Evolutionary conservation across 2,797 vertebrate species (phyloP).

Genomic region (Characodon lateralis): DNA sequence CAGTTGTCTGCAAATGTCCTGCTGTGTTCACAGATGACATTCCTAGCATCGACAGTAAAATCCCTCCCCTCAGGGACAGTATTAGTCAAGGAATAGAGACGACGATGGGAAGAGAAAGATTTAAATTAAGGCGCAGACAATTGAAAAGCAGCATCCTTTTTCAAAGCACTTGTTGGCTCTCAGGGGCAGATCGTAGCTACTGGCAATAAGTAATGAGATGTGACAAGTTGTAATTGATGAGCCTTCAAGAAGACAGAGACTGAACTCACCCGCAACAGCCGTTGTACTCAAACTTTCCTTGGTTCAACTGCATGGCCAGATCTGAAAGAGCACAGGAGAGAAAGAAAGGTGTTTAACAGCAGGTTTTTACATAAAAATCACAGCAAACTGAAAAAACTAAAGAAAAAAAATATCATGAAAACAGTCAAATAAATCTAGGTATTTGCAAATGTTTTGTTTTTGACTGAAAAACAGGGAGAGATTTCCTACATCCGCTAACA

Average conservation of each 20-base stretch:
- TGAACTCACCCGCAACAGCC: slow-evolving; percentile 96
- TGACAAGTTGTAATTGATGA: slow-evolving; percentile 81
- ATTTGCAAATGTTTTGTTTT: accelerated
- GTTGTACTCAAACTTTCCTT: slow-evolving; percentile 99
- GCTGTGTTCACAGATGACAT: slow-evolving; percentile 61
- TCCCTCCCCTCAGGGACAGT: slow-evolving; percentile 48
- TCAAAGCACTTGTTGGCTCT: slow-evolving; percentile 62
- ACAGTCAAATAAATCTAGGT: neutral
- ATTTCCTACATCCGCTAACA: neutral
- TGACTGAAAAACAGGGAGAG: neutral
- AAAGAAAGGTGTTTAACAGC: slow-evolving; percentile 38
- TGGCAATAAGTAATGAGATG: slow-evolving; percentile 80
- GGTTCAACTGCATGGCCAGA: slow-evolving; percentile 99
- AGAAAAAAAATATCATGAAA: neutral
- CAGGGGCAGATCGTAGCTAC: slow-evolving; percentile 65
- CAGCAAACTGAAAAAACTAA: neutral
- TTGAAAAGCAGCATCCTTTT: slow-evolving; percentile 50
- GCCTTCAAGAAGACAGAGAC: slow-evolving; percentile 33
- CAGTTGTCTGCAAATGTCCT: slow-evolving; percentile 50
- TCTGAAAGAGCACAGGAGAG: slow-evolving; percentile 77
- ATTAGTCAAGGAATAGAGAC: slow-evolving; percentile 50
- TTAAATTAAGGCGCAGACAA: slow-evolving; percentile 58
- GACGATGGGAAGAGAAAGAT: slow-evolving; percentile 40
- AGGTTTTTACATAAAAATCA: slow-evolving; percentile 3
- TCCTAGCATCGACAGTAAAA: slow-evolving; percentile 65